A percentile compares a stretch with the other conserved stretches of the same genome.
These are phyloP conservation scores for Epsilonema sp. DNA, from an alignment of 2,888 invertebrate genomes.

Conservation along the genomic window DNA sequence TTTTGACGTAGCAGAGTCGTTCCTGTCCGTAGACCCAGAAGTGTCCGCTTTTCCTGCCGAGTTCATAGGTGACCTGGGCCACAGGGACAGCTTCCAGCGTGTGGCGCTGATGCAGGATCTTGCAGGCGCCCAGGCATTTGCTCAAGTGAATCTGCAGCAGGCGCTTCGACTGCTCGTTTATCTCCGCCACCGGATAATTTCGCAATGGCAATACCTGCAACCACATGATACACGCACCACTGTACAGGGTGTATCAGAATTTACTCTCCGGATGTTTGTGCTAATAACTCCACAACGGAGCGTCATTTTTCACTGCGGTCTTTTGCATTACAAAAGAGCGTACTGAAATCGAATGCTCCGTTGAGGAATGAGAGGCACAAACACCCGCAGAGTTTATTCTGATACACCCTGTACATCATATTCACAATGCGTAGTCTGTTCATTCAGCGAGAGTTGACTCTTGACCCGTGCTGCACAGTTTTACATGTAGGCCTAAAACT, in stretches of 20 bases:
- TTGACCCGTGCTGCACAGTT: no score
- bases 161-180: conserved; percentile 22
- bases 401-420: neutral
- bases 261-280: no score
- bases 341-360: no score
- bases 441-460: no score
- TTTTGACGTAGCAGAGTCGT: conserved; percentile 23
- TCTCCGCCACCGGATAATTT: conserved; percentile 18
- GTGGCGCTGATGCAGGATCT: conserved; percentile 23
- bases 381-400: no score
- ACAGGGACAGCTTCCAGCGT: conserved; percentile 20
- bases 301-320: no score
- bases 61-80: conserved; percentile 16
- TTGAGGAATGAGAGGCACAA: no score
- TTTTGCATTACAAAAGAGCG: no score
- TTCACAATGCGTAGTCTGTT: no score
- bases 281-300: no score
- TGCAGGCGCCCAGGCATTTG: conserved; percentile 17
- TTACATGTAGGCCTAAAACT: no score
- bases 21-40: conserved; percentile 28
- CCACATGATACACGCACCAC: neutral
- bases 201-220: conserved; percentile 22
- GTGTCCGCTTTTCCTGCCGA: conserved; percentile 10
- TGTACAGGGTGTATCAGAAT: no score
- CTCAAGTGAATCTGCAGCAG: conserved; percentile 23